Evolutionary conservation across 2,797 vertebrate species (phyloP).

Genomic region (Parauchenoglanis punctatus): DNA sequence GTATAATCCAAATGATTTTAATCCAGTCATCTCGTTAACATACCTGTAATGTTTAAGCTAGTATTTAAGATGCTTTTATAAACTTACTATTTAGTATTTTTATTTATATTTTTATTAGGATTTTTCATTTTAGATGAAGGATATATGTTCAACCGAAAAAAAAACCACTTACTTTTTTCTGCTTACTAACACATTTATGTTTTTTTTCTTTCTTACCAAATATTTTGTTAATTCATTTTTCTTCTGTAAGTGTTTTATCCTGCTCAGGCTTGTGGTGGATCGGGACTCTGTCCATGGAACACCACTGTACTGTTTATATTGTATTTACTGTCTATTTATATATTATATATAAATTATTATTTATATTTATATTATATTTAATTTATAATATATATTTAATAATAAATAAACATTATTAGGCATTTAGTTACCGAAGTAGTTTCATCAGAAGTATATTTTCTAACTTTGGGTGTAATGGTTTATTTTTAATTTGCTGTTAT

Average conservation of each 20-base stretch:
- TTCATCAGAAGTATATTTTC: constrained; percentile 2
- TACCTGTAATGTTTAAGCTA: background rate
- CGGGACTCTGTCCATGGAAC: background rate
- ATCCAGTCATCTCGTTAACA: constrained; percentile 7
- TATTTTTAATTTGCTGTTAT: constrained; percentile 73
- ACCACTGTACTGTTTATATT: background rate
- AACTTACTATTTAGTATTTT: background rate
- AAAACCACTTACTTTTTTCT: background rate
- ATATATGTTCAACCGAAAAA: background rate
- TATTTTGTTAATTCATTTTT: background rate
- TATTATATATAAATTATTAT: background rate
- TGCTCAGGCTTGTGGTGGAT: background rate
- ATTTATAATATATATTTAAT: background rate
- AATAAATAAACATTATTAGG: background rate
- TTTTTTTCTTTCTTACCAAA: too few relatives aligned
- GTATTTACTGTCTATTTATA: background rate
- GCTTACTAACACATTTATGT: too few relatives aligned
- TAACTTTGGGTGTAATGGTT: constrained; percentile 63
- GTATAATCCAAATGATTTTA: constrained; percentile 17
- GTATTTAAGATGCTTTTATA: background rate
- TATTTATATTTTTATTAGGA: too few relatives aligned
- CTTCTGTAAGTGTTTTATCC: background rate
- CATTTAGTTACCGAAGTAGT: background rate
- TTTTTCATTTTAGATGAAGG: too few relatives aligned
- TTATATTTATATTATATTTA: background rate